phyloP scores from a whole-genome alignment of 92 coral and sea anemone genomes.

The Montipora capitata region DNA sequence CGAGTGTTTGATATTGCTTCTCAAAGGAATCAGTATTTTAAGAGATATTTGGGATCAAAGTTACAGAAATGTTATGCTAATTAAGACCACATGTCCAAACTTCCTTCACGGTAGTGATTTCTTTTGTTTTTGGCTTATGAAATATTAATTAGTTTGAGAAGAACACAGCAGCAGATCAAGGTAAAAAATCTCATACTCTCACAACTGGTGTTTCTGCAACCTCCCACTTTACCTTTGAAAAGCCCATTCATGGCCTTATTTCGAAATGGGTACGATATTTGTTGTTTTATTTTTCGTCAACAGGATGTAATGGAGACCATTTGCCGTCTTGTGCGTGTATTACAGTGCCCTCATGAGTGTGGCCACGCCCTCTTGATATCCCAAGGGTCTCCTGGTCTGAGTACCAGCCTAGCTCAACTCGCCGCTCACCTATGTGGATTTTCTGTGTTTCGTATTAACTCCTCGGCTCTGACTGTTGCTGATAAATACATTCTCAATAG shows the following conservation, averaged over 20 bases:
- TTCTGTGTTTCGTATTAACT: slow-evolving; percentile 94
- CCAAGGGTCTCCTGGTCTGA: slow-evolving; percentile 97
- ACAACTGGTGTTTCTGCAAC: too few relatives aligned
- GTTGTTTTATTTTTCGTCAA: not conserved
- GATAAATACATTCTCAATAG: slow-evolving; percentile 84
- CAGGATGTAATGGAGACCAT: slow-evolving; percentile 97
- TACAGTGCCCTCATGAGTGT: slow-evolving; percentile 98
- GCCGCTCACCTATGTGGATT: slow-evolving; percentile 97
- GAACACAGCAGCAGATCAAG: too few relatives aligned
- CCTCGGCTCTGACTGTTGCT: slow-evolving; percentile 79
- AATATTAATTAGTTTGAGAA: too few relatives aligned
- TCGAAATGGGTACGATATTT: not conserved
- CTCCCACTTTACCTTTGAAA: not conserved
- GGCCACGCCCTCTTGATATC: slow-evolving; percentile 96
- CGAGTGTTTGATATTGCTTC: too few relatives aligned
- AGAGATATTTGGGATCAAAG: too few relatives aligned
- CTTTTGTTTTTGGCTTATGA: too few relatives aligned
- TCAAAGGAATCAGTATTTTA: too few relatives aligned
- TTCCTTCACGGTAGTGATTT: too few relatives aligned
- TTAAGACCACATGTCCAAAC: too few relatives aligned
- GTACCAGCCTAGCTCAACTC: slow-evolving; percentile 90
- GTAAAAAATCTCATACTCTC: too few relatives aligned
- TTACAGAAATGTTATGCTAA: too few relatives aligned
- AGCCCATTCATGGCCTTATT: not conserved
- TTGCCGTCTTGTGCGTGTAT: slow-evolving; percentile 94